A percentile compares a stretch with the other conserved stretches of the same genome.
phyloP scores from a whole-genome alignment of 2,797 vertebrate genomes.

The Anguilla marmorata region DNA sequence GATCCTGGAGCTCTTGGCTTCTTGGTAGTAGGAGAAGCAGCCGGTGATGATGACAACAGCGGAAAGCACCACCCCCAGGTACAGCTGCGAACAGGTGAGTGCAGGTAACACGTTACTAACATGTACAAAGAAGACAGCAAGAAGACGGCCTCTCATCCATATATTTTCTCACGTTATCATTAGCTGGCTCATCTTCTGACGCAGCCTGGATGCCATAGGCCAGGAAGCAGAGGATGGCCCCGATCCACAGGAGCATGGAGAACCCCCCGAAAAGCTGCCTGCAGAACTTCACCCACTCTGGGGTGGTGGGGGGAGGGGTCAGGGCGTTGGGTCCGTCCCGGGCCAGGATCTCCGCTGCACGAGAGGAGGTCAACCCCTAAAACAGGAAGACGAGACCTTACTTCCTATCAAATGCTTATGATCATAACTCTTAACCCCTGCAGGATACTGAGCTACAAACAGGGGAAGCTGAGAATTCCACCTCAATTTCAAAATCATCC shows the following conservation, averaged over 20 bases:
- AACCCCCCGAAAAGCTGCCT: conserved; percentile 94
- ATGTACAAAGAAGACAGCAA: not conserved
- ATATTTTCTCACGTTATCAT: conserved; percentile 81
- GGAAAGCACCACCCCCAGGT: conserved; percentile 82
- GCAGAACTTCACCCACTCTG: conserved; percentile 97
- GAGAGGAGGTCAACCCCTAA: conserved; percentile 81
- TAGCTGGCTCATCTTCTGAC: conserved; percentile 77
- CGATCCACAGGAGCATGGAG: conserved; percentile 94
- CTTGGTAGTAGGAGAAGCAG: conserved; percentile 91
- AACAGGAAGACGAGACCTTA: not conserved
- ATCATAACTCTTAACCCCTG: not conserved
- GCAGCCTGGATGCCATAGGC: conserved; percentile 83
- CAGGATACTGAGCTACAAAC: not conserved
- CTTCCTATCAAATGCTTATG: not conserved
- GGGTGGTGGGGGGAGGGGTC: conserved; percentile 92
- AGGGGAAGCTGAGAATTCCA: not conserved
- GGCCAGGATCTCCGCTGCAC: conserved; percentile 87
- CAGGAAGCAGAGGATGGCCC: conserved; percentile 89
- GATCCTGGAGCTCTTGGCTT: conserved; percentile 89
- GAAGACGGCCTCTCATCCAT: not conserved
- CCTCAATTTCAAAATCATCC: not conserved
- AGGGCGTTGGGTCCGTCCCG: conserved; percentile 91
- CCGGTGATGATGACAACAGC: conserved; percentile 89
- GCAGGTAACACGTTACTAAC: not conserved
- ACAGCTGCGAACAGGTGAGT: conserved; percentile 70